phyloP scores from a whole-genome alignment of 2,113 vertebrate species.

The Girardinichthys multiradiatus region DNA sequence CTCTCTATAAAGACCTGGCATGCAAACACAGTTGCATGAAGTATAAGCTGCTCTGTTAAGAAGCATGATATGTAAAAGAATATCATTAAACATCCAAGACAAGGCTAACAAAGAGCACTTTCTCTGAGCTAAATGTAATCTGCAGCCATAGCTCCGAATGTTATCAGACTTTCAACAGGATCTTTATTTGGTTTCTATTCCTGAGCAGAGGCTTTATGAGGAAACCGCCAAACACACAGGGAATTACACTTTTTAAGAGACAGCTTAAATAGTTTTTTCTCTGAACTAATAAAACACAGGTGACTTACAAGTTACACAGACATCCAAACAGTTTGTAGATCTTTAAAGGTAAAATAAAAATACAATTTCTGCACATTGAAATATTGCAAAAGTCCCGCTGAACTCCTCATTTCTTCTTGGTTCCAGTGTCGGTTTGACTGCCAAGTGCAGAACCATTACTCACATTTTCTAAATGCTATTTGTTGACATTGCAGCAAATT shows the following conservation, averaged over 20 bases:
- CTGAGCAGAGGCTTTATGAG: slow-evolving; percentile 1
- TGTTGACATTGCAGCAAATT: slow-evolving; percentile 14
- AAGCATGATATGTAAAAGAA: slow-evolving; percentile 50
- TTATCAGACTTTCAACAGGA: slow-evolving; percentile 2
- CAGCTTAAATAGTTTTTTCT: neutral
- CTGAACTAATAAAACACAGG: neutral
- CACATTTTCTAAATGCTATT: slow-evolving; percentile 11
- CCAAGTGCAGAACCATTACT: neutral
- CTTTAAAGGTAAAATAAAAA: neutral
- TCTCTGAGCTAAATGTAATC: slow-evolving; percentile 13
- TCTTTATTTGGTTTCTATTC: neutral
- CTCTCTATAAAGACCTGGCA: slow-evolving; percentile 36
- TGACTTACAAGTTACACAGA: neutral
- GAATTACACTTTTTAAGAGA: too few species aligned
- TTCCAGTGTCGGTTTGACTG: neutral
- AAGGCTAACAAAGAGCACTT: slow-evolving; percentile 21
- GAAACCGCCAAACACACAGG: neutral
- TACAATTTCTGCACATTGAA: too few species aligned
- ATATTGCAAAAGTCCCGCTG: neutral
- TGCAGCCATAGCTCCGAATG: neutral
- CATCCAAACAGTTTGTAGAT: neutral
- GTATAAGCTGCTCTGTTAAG: slow-evolving; percentile 16
- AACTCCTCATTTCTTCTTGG: neutral
- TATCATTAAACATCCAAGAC: slow-evolving; percentile 27
- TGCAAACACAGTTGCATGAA: slow-evolving; percentile 34